Conservation (phyloP, 2,888 invertebrate genomes). For the Sphaerophoria taeniata region DNA sequence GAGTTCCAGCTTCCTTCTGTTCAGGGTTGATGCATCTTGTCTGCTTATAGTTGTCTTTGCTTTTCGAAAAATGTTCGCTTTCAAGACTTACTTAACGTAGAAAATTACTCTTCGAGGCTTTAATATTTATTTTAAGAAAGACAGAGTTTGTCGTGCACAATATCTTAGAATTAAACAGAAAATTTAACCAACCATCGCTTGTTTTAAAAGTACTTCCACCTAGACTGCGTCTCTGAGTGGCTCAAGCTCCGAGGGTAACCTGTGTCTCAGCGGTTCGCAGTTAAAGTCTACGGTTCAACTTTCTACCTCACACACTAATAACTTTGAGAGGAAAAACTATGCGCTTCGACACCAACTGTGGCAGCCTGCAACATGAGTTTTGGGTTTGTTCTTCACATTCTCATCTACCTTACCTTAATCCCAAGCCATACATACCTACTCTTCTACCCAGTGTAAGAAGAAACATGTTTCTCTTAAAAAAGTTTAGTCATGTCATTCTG, state of each 20-base stretch:
- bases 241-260: background rate
- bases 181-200: slow-evolving; percentile 3
- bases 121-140: slow-evolving; percentile 13
- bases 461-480: slow-evolving; percentile 31
- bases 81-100: background rate
- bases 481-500: too few relatives aligned
- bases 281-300: slow-evolving; percentile 3
- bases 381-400: slow-evolving; percentile 43
- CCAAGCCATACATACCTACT: background rate
- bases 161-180: background rate
- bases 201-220: slow-evolving; percentile 21
- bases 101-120: slow-evolving; percentile 32
- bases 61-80: slow-evolving; percentile 1
- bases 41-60: background rate
- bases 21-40: slow-evolving; percentile 16
- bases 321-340: slow-evolving; percentile 68
- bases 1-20: slow-evolving; percentile 7
- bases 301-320: slow-evolving; percentile 48
- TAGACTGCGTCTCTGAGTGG: background rate
- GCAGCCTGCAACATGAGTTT: slow-evolving; percentile 64
- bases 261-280: too few relatives aligned
- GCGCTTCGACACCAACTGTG: slow-evolving; percentile 72
- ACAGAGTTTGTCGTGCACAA: background rate
- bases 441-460: background rate
- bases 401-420: background rate